phyloP scores from a whole-genome alignment of 2,888 invertebrate species.

The Gymnoscelis rufifasciata region DNA sequence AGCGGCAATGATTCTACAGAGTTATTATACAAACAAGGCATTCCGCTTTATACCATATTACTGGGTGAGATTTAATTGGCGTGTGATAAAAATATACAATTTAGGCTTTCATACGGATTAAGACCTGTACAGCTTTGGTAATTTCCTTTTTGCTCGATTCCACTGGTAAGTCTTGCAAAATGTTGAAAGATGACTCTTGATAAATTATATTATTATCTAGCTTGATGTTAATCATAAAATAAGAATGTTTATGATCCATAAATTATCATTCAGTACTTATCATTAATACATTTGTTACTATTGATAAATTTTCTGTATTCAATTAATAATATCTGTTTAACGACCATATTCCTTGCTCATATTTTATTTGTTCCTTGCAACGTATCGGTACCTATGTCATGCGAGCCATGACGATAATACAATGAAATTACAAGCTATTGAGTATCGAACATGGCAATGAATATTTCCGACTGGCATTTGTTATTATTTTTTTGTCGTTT shows the following conservation, averaged over 20 bases:
- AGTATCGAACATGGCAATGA: conserved; percentile 60
- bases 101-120: conserved; percentile 2
- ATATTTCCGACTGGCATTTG: conserved; percentile 67
- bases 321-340: too few relatives aligned
- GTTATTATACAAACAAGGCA: conserved; percentile 48
- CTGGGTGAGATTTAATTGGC: conserved; percentile 27
- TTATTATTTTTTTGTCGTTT: conserved; percentile 54
- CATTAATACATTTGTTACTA: too few relatives aligned
- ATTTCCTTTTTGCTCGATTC: too few relatives aligned
- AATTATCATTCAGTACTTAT: too few relatives aligned
- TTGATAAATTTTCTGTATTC: too few relatives aligned
- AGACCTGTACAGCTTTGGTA: background rate
- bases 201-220: too few relatives aligned
- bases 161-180: too few relatives aligned
- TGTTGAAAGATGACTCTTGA: too few relatives aligned
- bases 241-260: too few relatives aligned
- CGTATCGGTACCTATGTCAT: conserved; percentile 49
- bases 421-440: conserved; percentile 58
- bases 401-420: conserved; percentile 55
- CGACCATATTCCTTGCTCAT: too few relatives aligned
- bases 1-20: conserved; percentile 44
- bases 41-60: conserved; percentile 27
- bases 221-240: too few relatives aligned
- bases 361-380: too few relatives aligned
- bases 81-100: conserved; percentile 23